Base-by-base conservation (phyloP, 2,888 invertebrate genomes). In the Frankliniella fusca region DNA sequence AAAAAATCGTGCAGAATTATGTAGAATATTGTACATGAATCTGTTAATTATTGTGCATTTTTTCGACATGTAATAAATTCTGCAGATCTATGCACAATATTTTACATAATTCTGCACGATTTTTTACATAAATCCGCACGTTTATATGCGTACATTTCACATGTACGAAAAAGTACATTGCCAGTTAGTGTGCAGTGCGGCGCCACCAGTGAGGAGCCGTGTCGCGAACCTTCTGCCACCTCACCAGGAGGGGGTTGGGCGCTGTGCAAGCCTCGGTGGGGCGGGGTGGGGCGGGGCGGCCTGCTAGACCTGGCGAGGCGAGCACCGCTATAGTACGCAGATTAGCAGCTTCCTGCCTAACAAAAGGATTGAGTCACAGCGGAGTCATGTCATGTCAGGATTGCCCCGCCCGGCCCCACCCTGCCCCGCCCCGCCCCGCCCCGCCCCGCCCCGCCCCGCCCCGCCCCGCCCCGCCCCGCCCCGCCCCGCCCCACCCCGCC, bases 361-460 rank as follows among this genome's bases (percentile, higher is more conserved):
- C 70, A 76, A 76, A 76, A 27, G 70, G 70, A 76, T 76, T 76
- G 70, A 76, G 70, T 76, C 70, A 76, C 70, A 10, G 54, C 50
- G 50, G 50, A 50, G 54, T 38, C 54, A 54, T 54, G 54, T 54
- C 54, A 54, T 54, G 54, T 54, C 54, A 20, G 38, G 38, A 38
- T 38, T 38, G 38, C 38, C 38, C 54, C 54, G 15, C 54, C 54
- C 54, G 54, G 54, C 11, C 54, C 54, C 18, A 11, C 18, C 2
- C 54, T 15, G 18, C 54, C 11, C 54, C 54, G 18, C 8, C 15
- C 2, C 18, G 54, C 54, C 15, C 15, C 18, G 2, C 54, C 15
- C 15, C 15, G 54, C 3, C 8, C 1, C 54, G 15, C 2, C n/a
- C n/a, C n/a, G n/a, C n/a, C 50, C 50, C 50, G 15, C 15, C 50